Base-by-base conservation (phyloP, 2,888 invertebrate genomes). In the Suillia variegata region DNA sequence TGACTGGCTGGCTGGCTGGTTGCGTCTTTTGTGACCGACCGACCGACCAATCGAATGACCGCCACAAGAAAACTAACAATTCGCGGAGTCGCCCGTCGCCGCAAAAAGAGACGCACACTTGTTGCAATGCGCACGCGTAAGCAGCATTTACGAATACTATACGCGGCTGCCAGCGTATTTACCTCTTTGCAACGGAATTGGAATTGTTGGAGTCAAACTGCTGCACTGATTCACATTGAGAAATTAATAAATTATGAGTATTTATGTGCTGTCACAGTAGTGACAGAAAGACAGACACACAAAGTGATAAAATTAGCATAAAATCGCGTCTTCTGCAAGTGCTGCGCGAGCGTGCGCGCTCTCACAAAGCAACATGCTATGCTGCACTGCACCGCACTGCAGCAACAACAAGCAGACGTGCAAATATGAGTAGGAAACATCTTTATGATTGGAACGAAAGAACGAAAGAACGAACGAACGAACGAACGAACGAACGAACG, bases 231-330 rank as follows among this genome's bases (percentile, higher is more conserved):
- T 45, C 45, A 13, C 45, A 45, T 66, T 67, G 62, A 69, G 68
- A 65, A 68, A 69, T 70, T 77, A 77, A 79, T 77, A 77, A 77
- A 77, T 77, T 79, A 79, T 77, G 72, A 76, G 79, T 79, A 79
- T 79, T 78, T 78, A 77, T 79, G 78, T 76, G 77, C 79, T 79
- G 79, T 78, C 79, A 75, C 68, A 71, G 62, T 66, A 70, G 71
- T 74, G 74, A 73, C 74, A 74, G 68, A 69, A 62, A 73, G 80
- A 80, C 79, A 78, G 81, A 77, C 80, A 75, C 78, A 80, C 80
- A 79, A 79, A 79, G 79, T 80, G 79, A 80, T 80, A 80, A 80
- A 78, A 79, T 80, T 80, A 80, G 77, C 79, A 79, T 80, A 79
- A 79, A 79, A 76, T 74, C 71, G 69, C 66, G 59, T 56, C 62